phyloP scores from a whole-genome alignment of 2,797 vertebrate genomes.

The Macropus fuliginosus region DNA sequence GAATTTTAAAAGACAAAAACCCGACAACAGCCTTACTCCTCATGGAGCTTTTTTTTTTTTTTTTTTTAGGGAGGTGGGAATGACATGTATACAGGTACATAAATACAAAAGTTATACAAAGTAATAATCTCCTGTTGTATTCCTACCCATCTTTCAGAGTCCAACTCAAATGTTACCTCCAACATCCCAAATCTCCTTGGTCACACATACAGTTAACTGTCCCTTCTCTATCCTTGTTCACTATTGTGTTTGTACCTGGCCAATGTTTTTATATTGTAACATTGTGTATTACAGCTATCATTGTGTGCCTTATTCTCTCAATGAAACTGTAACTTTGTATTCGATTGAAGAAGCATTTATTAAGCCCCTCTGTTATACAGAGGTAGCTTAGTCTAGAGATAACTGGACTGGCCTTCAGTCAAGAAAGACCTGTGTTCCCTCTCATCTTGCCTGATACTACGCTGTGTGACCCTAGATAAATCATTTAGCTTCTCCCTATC shows the following conservation, averaged over 20 bases:
- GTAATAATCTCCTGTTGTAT: neutral
- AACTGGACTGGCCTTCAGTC: neutral
- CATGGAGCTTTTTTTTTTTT: neutral
- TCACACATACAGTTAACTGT: neutral
- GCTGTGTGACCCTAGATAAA: neutral
- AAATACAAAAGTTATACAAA: neutral
- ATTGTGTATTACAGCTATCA: neutral
- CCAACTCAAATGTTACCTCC: neutral
- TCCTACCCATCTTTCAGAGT: neutral
- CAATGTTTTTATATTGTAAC: neutral
- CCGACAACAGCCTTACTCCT: neutral
- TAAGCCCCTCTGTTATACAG: neutral
- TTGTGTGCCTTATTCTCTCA: neutral
- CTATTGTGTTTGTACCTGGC: neutral
- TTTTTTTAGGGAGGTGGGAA: neutral
- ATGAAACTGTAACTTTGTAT: neutral
- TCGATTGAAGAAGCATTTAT: neutral
- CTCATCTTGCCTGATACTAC: neutral
- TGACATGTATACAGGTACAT: neutral
- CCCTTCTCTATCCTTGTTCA: neutral
- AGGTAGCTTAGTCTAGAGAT: neutral
- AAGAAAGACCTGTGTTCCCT: neutral
- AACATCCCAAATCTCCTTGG: neutral
- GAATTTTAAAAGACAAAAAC: neutral
- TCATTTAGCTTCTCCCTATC: neutral